Evolutionary conservation across 1,140 invertebrate species (phyloP).

Genomic region (Halesus radiatus): DNA sequence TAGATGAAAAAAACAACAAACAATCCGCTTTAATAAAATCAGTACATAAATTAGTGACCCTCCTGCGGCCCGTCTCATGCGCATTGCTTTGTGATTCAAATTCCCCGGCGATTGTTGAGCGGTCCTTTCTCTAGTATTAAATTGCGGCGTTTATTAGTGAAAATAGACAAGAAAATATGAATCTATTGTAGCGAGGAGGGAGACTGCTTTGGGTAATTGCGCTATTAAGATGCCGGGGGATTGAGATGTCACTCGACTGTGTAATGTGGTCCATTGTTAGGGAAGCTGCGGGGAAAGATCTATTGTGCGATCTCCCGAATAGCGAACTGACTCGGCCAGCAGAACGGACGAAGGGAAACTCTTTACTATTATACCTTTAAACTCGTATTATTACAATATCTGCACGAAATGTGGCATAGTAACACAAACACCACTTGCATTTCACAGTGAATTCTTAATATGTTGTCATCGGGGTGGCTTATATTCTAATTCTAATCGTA

Average conservation of each 20-base stretch:
- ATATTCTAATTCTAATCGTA: no score
- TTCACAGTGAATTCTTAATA: no score
- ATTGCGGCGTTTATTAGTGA: conserved; percentile 54
- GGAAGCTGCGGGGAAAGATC: neutral
- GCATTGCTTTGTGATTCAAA: conserved; percentile 22
- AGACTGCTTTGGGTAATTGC: conserved; percentile 28
- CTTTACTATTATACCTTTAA: no score
- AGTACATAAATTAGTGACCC: conserved; percentile 3
- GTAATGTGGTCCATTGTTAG: conserved; percentile 5
- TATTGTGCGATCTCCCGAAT: conserved; percentile 1
- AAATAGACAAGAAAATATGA: conserved; percentile 46
- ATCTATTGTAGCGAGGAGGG: neutral
- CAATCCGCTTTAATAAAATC: neutral
- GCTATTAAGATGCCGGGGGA: conserved; percentile 28
- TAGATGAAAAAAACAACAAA: conserved; percentile 19
- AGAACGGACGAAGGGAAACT: neutral
- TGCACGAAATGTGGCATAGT: no score
- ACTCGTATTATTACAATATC: no score
- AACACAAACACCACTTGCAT: no score
- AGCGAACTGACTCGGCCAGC: neutral
- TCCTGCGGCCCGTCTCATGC: neutral
- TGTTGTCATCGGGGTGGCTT: no score
- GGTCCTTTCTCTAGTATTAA: conserved; percentile 29
- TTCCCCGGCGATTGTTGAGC: conserved; percentile 7
- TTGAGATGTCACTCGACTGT: conserved; percentile 45